Conservation (phyloP, 2,113 vertebrate genomes). For the Mastomys coucha region DNA sequence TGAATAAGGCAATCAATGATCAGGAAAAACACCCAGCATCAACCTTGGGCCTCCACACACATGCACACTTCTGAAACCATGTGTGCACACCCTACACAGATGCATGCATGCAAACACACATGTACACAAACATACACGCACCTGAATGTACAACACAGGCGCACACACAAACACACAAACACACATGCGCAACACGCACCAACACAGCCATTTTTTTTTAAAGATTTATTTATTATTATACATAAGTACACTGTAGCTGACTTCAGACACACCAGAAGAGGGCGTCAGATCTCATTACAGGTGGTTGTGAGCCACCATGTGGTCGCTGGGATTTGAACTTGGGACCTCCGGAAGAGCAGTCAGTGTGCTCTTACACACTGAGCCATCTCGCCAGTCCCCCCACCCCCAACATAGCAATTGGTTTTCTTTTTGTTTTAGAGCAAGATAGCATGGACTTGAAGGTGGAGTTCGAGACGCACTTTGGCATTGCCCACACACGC, state of each 20-base stretch:
- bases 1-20: not conserved
- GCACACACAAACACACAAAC: too few species aligned
- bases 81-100: not conserved
- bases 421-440: conserved; percentile 86
- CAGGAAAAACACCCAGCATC: not conserved
- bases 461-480: conserved; percentile 92
- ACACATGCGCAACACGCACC: not conserved
- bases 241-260: too few species aligned
- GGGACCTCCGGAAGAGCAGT: too few species aligned
- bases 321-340: too few species aligned
- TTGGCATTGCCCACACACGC: conserved; percentile 97
- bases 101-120: not conserved
- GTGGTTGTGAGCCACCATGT: too few species aligned
- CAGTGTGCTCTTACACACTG: too few species aligned
- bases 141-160: not conserved
- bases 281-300: too few species aligned
- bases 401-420: not conserved
- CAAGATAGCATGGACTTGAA: conserved; percentile 93
- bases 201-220: not conserved
- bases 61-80: not conserved
- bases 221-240: too few species aligned
- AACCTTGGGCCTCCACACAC: not conserved
- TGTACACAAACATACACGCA: not conserved
- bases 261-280: too few species aligned
- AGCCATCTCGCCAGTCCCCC: too few species aligned